Conservation (phyloP, 2,888 invertebrate species). For the Cremastinae sp. region DNA sequence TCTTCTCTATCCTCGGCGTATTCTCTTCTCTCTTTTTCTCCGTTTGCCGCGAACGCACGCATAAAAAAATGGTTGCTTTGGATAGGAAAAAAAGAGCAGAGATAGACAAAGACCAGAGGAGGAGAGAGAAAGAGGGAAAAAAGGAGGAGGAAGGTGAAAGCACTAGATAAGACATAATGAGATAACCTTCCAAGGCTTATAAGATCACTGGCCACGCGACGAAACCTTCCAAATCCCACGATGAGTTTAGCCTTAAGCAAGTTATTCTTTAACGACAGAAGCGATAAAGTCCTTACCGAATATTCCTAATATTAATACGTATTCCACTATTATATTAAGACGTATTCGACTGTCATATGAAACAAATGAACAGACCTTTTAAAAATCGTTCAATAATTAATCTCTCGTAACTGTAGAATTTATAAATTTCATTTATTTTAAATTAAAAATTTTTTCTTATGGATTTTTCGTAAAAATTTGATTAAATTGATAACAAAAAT, state of each 20-base stretch:
- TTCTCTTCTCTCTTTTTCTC: conserved; percentile 31
- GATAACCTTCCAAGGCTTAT: conserved; percentile 79
- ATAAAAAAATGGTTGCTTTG: conserved; percentile 56
- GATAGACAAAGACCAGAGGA: too few species aligned
- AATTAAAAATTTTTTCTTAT: too few species aligned
- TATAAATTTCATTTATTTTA: too few species aligned
- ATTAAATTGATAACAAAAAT: too few species aligned
- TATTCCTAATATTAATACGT: not conserved
- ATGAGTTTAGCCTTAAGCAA: conserved; percentile 59
- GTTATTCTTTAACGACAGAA: conserved; percentile 51
- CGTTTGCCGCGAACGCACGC: conserved; percentile 31
- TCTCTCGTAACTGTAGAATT: too few species aligned
- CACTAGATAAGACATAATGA: conserved; percentile 80
- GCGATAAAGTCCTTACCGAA: conserved; percentile 32
- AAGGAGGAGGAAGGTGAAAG: conserved; percentile 64
- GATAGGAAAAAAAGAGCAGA: too few species aligned
- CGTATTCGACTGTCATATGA: not conserved
- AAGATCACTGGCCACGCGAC: conserved; percentile 80
- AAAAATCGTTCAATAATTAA: too few species aligned
- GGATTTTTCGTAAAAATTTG: too few species aligned
- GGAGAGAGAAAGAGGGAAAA: conserved; percentile 37
- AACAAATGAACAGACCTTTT: too few species aligned
- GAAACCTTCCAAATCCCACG: conserved; percentile 79
- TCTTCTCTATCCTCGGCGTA: conserved; percentile 49
- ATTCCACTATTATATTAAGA: not conserved